A percentile compares a stretch with the other conserved stretches of the same genome.
phyloP scores from a whole-genome alignment of 2,888 invertebrate genomes.

The Daptonema setosum region DNA sequence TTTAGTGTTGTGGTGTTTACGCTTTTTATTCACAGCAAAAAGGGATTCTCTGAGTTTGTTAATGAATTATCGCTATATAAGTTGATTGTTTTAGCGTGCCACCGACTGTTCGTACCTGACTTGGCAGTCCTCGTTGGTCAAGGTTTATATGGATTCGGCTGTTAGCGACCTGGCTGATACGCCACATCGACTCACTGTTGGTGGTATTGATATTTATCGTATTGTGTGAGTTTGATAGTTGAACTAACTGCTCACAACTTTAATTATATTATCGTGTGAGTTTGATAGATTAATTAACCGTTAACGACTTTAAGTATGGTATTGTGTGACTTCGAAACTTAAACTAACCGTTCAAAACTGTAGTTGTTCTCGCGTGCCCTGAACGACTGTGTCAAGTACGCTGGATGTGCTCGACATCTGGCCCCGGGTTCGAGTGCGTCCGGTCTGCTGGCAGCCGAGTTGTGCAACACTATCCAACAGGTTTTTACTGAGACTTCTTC shows the following conservation, averaged over 20 bases:
- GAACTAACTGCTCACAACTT: too few relatives aligned
- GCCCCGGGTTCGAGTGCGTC: background rate
- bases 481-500: too few relatives aligned
- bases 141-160: conserved; percentile 51
- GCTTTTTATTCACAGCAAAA: too few relatives aligned
- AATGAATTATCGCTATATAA: too few relatives aligned
- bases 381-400: background rate
- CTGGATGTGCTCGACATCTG: background rate
- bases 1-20: too few relatives aligned
- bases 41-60: too few relatives aligned
- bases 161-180: conserved; percentile 45
- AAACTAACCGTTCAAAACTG: background rate
- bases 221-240: background rate
- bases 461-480: too few relatives aligned
- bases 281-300: background rate
- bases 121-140: conserved; percentile 56
- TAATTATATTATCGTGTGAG: background rate
- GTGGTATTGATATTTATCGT: background rate
- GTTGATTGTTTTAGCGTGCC: conserved; percentile 8
- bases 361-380: background rate
- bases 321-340: too few relatives aligned
- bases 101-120: conserved; percentile 51
- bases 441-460: too few relatives aligned
- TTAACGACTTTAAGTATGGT: too few relatives aligned
- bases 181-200: conserved; percentile 9